Base-by-base conservation (phyloP, 2,113 vertebrate species). In the Epinephelus cyanopodus region DNA sequence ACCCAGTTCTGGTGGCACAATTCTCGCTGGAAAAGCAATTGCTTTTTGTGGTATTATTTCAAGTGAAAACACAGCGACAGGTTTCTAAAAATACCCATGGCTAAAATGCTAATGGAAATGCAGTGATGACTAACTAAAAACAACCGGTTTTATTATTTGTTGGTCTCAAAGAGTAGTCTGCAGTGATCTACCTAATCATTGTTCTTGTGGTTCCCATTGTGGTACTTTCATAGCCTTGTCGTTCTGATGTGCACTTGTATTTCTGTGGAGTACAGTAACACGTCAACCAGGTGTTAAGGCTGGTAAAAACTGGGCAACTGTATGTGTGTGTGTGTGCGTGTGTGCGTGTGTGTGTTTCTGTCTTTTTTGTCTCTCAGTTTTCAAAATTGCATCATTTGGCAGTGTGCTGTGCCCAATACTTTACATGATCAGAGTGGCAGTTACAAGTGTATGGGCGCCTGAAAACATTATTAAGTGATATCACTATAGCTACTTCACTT, bases 401-500 rank as follows among this genome's bases (percentile, higher is more conserved):
- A 29, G 0, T 37, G 6, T 6, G 2, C 27, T 42, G 12, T 19
- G 1, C 53, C 56, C 29, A 18, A 5, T 53, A 19, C 68, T 77
- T 54, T 13, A 23, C 45, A 53, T 27, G 14, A 8, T 17, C 27
- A 10, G 25, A 77, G 76, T 48, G 42, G 39, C 81, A 82, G 70
- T 47, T 56, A 33, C 14, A 64, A 53, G 39, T 53, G 52, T 17
- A 18, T 3, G 47, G 47, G 67, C 72, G 72, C 80, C 67, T 82
- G 58, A 64, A 68, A 65, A 64, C 75, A 50, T 29, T 50, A 66
- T 72, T 50, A 66, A 48, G 67, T 63, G 67, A 82, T 77, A 52
- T 23, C 56, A 61, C 73, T 73, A 17, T 14, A 53, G 72, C 47
- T 67, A 42, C 77, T 74, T 80, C 23, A 73, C 82, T 81, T 85